These are phyloP conservation scores for Ophraella communa DNA, from an alignment of 2,888 invertebrate species.

Conservation along the genomic window DNA sequence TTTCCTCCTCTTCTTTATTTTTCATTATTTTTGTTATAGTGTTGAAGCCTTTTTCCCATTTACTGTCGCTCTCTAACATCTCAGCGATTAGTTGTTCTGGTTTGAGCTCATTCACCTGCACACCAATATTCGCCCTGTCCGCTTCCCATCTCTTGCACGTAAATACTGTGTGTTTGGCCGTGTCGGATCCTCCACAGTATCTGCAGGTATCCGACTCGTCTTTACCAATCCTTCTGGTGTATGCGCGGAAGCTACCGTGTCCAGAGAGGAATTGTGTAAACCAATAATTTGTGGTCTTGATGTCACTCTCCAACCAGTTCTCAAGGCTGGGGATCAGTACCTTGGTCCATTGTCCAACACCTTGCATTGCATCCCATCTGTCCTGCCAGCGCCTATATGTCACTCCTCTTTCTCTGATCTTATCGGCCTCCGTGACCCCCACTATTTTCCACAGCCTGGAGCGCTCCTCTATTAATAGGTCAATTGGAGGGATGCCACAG, in stretches of 20 bases:
- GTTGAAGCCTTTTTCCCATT: background rate
- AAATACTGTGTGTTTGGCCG: background rate
- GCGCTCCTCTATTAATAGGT: conserved; percentile 22
- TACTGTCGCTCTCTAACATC: background rate
- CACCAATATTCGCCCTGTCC: no score
- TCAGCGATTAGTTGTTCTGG: background rate
- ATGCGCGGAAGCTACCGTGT: background rate
- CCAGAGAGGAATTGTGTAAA: background rate
- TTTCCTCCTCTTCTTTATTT: background rate
- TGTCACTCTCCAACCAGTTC: background rate
- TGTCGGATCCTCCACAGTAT: background rate
- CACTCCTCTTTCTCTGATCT: background rate
- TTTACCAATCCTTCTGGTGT: background rate
- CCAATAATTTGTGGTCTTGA: background rate
- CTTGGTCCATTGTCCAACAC: background rate
- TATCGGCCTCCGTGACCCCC: background rate
- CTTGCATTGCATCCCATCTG: conserved; percentile 1
- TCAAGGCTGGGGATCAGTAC: background rate
- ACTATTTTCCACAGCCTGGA: background rate
- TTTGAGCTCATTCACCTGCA: background rate
- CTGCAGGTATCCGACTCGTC: background rate
- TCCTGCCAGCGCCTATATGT: conserved; percentile 7
- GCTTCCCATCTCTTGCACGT: background rate
- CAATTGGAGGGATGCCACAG: conserved; percentile 13
- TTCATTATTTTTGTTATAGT: background rate